Base-by-base conservation (phyloP, 1,140 invertebrate species). In the Leptopilina clavipes region DNA sequence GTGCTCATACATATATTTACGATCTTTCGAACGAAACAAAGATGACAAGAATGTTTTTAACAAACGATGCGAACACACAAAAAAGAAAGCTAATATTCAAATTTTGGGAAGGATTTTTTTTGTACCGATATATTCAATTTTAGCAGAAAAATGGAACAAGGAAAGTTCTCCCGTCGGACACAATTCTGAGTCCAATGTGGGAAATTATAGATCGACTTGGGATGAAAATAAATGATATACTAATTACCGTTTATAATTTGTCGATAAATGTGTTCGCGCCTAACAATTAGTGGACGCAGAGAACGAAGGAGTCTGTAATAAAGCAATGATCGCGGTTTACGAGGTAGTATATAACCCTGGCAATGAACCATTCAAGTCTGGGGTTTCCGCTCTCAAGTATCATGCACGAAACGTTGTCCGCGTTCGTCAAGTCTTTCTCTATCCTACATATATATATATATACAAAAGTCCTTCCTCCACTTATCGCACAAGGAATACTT, bases 281-380 rank as follows among this genome's bases (percentile, higher is more conserved):
- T 84, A 85, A 88, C 85, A 87, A 90, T 89, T 88, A 89, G 86
- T 83, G 81, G 82, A 85, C 83, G 82, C 85, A 83, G 86, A 85
- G 83, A 82, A 81, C 79, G 37, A 6, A 40, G 7, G 37, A 82
- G 83, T 80, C 79, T 81, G 83, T 85, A 86, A 88, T 89, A 89
- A 89, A 89, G 86, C 86, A 88, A 89, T 89, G 88, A 89, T 89
- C 86, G 81, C 83, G 80, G 82, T 90, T 89, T 89, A 90, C 84
- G 89, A 90, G 84, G 83, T 74, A 82, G 82, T 87, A 87, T 87
- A 88, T 82, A 84, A 83, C 81, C 83, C 79, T 74, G 65, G 75
- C 70, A 37, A 75, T 73, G 71, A 76, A 77, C 59, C 59, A 65
- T 31, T 65, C 59, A 65, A 65, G 59, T 31, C 25, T 22, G 25